Base-by-base conservation (phyloP, 2,888 invertebrate genomes). In the Plebejus anna region DNA sequence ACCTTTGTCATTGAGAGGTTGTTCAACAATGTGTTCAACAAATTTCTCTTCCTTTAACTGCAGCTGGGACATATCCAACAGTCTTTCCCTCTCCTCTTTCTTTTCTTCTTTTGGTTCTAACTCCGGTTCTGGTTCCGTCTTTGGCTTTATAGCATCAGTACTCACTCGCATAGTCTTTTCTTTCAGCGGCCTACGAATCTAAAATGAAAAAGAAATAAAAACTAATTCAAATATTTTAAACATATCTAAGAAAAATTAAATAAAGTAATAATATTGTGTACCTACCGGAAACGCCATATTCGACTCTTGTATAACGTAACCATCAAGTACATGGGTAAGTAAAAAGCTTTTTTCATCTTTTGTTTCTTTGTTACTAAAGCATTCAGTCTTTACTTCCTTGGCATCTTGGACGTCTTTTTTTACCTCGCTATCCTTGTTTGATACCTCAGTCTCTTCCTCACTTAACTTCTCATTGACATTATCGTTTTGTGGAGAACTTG, bases 281-380 rank as follows among this genome's bases (percentile, higher is more conserved):
- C 92, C 90, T 84, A 94, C 93, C 66, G 92, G 89, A 80, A 94
- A 94, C 9, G 94, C 92, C 1, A 90, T 84, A 80, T 91, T 93
- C 0, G 94, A 93, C 79, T 94, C 94, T 79, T 94, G 94, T 78
- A 94, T 93, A 1, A 94, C 91, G 77, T 88, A 90, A 38, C 93
- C 93, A 76, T 93, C 93, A 9, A 94, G 81, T 1, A 94, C 93
- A 75, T 94, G 94, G 0, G 93, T 94, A 1, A 93, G 81, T 78
- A 86, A 82, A 78, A 82, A 88, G 77, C 85, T 85, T 80, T 81
- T 85, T 75, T 81, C 84, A 75, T 84, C 80, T 73, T 81, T 81
- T 28, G 81, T 77, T 76, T 81, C 81, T 6, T 79, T 79, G 51
- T 81, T 81, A 77, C 80, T 76, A 78, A 73, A 22, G 6, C 51